phyloP scores from a whole-genome alignment of 2,888 invertebrate species.

The Schrankia costaestrigalis region DNA sequence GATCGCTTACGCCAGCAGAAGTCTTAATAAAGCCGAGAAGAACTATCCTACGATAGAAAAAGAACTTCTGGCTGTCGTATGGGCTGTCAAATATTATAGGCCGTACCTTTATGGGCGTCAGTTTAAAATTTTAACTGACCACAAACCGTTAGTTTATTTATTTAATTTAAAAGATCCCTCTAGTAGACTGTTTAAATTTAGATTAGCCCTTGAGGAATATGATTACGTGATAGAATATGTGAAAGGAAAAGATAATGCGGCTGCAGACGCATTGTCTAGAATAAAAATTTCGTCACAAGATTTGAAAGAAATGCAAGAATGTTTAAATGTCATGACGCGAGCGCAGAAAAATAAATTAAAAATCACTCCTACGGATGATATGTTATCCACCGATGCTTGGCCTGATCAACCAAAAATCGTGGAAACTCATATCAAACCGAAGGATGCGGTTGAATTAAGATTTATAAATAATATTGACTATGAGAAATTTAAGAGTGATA shows the following conservation, averaged over 20 bases:
- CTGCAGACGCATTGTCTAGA: constrained; percentile 17
- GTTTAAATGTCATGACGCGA: neutral
- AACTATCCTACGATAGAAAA: neutral
- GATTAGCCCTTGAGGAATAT: constrained; percentile 9
- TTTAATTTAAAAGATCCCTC: neutral
- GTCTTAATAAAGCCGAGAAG: neutral
- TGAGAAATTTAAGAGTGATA: neutral
- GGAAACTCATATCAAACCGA: neutral
- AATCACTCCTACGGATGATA: neutral
- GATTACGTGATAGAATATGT: constrained; percentile 17
- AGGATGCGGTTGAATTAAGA: neutral
- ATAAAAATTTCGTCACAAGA: constrained; percentile 16
- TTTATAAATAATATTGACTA: neutral
- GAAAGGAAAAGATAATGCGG: constrained; percentile 14
- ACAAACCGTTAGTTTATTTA: constrained; percentile 1
- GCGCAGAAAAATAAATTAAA: neutral
- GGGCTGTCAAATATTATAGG: neutral
- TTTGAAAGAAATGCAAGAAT: constrained; percentile 9
- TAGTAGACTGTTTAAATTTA: constrained; percentile 4
- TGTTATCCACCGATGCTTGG: neutral
- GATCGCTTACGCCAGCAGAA: neutral
- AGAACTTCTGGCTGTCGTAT: neutral
- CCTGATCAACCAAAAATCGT: neutral
- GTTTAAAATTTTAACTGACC: neutral
- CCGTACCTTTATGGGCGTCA: neutral